Evolutionary conservation across 2,888 invertebrate species (phyloP), one percentile per base, ranked within the genome.

Genomic region (Polia nebulosa): DNA sequence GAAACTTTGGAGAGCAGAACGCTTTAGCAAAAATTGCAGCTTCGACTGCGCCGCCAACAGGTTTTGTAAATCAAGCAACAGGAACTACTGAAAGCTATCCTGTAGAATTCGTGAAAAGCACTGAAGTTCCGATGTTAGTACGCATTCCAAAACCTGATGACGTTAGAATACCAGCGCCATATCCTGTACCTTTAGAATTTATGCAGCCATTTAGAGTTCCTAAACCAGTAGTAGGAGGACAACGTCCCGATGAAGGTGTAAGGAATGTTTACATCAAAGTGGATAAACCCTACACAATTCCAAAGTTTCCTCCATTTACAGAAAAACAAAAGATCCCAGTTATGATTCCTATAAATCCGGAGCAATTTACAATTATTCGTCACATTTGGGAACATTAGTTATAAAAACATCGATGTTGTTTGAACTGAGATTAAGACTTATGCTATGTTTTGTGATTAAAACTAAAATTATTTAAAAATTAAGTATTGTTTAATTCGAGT

Each of bases 341-440:
- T 3, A 82, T 86, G 47, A 61, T 86, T 53, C 86, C 87, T 7
- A 69, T 83, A 17, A 81, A 82, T 29, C 80, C 86, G 6, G 87
- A 91, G 20, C 90, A 86, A 68, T 65, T 88, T 39, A 86, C 88
- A 22, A 86, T 91, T 53, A 73, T 92, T 27, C 86, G 90, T 63
- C 93, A 90, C 57, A 76, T 89, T 55, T 92, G 92, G 93, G 87
- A 91, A 72, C 87, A 92, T 74, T 47, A n/a, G 1, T 25, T 41
- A 17, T 61, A 25, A 11, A 34, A 15, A 57, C 3, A 32, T 32
- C 11, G 25, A 51, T 1, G n/a, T 69, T 52, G n/a, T 17, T 74
- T 44, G 36, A 44, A 52, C 41, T 52, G 69, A 74, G 51, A 25
- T 17, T 25, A 29, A 74, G 75, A 69, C 66, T 69, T 75, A 6